These are phyloP conservation scores for Scolanthus callimorphus DNA, from an alignment of 92 coral and sea anemone species.

Conservation along the genomic window DNA sequence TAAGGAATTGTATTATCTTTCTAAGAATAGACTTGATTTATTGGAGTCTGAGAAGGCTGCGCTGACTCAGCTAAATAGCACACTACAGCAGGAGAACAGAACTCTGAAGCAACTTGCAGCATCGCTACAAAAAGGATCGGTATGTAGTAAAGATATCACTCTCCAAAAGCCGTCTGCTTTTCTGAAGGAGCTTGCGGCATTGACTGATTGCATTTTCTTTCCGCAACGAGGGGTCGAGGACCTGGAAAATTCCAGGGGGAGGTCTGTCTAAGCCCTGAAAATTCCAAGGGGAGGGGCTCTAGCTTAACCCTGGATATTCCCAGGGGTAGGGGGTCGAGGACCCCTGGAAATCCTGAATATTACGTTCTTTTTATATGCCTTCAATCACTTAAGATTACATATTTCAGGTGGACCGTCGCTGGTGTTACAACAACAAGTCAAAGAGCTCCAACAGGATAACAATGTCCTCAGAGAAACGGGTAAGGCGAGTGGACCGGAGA, in stretches of 20 bases:
- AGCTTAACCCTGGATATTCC: no score
- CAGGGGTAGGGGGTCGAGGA: no score
- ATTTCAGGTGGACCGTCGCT: slow-evolving; percentile 51
- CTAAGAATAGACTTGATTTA: slow-evolving; percentile 51
- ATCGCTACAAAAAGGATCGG: slow-evolving; percentile 70
- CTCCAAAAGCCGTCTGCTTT: no score
- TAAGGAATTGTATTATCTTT: slow-evolving; percentile 24
- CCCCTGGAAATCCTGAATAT: no score
- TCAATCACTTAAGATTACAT: no score
- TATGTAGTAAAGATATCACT: not conserved
- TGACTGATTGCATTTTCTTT: no score
- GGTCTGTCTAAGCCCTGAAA: not conserved
- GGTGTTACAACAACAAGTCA: slow-evolving; percentile 75
- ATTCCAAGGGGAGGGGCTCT: no score
- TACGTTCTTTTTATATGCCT: no score
- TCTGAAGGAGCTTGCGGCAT: no score
- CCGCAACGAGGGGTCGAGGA: no score
- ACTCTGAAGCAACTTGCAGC: slow-evolving; percentile 80
- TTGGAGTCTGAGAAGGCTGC: slow-evolving; percentile 81
- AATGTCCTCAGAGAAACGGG: slow-evolving; percentile 73
- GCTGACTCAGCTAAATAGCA: slow-evolving; percentile 66
- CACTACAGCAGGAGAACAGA: slow-evolving; percentile 81
- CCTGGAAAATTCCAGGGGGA: no score
- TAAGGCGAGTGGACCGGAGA: no score
- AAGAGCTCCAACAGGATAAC: slow-evolving; percentile 82